Conservation (phyloP, 2,113 vertebrate genomes). For the Pedionomus torquatus region DNA sequence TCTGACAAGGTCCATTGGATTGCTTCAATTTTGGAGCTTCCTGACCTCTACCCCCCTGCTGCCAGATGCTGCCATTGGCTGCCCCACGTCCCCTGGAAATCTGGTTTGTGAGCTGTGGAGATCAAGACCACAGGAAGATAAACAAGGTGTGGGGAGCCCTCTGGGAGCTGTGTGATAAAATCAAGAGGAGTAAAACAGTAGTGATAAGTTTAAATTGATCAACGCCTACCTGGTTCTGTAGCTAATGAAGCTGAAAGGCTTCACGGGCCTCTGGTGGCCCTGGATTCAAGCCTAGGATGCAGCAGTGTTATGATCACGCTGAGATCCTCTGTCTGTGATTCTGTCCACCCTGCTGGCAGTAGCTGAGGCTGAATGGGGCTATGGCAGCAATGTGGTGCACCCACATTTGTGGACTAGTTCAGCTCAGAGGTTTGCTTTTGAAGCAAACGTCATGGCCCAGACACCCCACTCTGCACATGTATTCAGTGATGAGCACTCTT, state of each 20-base stretch:
- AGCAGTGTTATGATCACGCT: not conserved
- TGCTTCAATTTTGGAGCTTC: not conserved
- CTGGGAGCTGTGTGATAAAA: not conserved
- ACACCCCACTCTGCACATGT: not conserved
- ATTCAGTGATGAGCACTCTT: not conserved
- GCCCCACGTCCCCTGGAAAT: not conserved
- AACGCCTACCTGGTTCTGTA: not conserved
- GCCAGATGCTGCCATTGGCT: not conserved
- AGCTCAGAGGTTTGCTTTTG: not conserved
- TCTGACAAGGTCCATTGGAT: not conserved
- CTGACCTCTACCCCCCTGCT: not conserved
- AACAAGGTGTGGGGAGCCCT: not conserved
- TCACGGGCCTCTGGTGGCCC: not conserved
- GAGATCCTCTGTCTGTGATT: fast-evolving
- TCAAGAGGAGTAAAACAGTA: not conserved
- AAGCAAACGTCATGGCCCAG: not conserved
- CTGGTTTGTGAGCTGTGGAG: not conserved
- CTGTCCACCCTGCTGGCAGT: not conserved
- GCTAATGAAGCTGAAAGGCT: not conserved
- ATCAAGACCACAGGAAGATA: not conserved
- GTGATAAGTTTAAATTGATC: not conserved
- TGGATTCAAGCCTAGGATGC: not conserved
- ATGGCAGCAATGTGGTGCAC: not conserved
- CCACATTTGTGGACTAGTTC: not conserved
- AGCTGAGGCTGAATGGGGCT: not conserved